Percentiles rank a stretch among this genome's conserved stretches.
phyloP scores from a whole-genome alignment of 2,888 invertebrate species.

The Cosmia pyralina region DNA sequence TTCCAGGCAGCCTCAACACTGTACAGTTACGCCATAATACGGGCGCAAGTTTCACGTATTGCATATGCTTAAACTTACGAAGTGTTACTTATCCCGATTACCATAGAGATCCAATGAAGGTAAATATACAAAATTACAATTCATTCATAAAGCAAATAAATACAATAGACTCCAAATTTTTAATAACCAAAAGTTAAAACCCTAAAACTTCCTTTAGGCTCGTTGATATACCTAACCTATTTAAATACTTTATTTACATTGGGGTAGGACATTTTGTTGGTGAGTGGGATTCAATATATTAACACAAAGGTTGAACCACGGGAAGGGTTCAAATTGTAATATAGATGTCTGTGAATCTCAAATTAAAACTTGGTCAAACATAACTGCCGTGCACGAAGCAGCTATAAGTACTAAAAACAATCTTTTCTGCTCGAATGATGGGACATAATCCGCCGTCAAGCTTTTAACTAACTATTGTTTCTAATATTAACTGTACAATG shows the following conservation, averaged over 20 bases:
- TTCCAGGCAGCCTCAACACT: slow-evolving; percentile 1
- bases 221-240: neutral
- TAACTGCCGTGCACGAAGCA: neutral
- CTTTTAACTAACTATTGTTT: neutral
- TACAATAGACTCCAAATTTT: neutral
- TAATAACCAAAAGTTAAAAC: neutral
- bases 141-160: neutral
- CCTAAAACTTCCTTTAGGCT: neutral
- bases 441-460: neutral
- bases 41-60: neutral
- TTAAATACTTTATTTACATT: neutral
- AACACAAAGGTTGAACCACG: too few relatives aligned
- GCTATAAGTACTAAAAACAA: neutral
- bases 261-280: neutral
- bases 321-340: neutral
- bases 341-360: neutral
- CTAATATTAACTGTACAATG: slow-evolving; percentile 5
- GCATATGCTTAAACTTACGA: slow-evolving; percentile 20
- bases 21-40: slow-evolving; percentile 21
- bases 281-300: too few relatives aligned
- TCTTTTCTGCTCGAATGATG: slow-evolving; percentile 8
- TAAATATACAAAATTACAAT: slow-evolving; percentile 15
- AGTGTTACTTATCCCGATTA: slow-evolving; percentile 3
- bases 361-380: neutral
- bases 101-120: slow-evolving; percentile 27